A percentile compares a stretch with the other conserved stretches of the same genome.
phyloP scores from a whole-genome alignment of 2,797 vertebrate species.

The Enoplosus armatus region DNA sequence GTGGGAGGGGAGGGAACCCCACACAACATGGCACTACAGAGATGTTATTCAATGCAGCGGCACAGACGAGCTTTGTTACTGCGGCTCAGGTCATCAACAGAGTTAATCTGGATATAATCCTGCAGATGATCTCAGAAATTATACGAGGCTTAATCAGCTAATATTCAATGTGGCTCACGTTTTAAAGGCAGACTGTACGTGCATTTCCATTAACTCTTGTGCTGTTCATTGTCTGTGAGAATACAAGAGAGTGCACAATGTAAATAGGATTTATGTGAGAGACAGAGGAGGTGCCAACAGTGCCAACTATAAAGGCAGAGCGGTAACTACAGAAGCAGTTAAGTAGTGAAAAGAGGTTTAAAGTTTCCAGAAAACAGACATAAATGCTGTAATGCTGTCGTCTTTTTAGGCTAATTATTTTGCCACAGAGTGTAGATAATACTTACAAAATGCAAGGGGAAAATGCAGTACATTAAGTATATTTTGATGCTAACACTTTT shows the following conservation, averaged over 20 bases:
- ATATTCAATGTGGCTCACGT: not conserved
- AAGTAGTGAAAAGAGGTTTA: not conserved
- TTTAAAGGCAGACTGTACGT: not conserved
- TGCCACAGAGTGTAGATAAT: not conserved
- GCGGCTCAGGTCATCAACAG: conserved; percentile 30
- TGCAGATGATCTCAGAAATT: not conserved
- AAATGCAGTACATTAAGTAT: too few species aligned
- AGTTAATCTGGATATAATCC: conserved; percentile 50
- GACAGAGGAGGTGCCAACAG: conserved; percentile 5
- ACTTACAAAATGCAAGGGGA: not conserved
- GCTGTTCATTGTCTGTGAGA: conserved; percentile 4
- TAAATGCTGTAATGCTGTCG: not conserved
- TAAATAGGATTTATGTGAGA: conserved; percentile 23
- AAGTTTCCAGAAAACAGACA: not conserved
- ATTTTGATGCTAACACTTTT: too few species aligned
- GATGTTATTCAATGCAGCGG: conserved; percentile 49
- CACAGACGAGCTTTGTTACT: conserved; percentile 36
- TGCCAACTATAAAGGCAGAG: not conserved
- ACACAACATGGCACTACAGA: conserved; percentile 38
- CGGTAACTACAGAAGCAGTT: not conserved
- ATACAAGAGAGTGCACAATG: conserved; percentile 18
- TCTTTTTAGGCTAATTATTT: not conserved
- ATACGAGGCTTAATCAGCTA: not conserved
- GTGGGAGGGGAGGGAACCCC: conserved; percentile 73
- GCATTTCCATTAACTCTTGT: not conserved